Base-by-base conservation (phyloP, 2,888 invertebrate genomes). In the Mesorhabditis sp. region DNA sequence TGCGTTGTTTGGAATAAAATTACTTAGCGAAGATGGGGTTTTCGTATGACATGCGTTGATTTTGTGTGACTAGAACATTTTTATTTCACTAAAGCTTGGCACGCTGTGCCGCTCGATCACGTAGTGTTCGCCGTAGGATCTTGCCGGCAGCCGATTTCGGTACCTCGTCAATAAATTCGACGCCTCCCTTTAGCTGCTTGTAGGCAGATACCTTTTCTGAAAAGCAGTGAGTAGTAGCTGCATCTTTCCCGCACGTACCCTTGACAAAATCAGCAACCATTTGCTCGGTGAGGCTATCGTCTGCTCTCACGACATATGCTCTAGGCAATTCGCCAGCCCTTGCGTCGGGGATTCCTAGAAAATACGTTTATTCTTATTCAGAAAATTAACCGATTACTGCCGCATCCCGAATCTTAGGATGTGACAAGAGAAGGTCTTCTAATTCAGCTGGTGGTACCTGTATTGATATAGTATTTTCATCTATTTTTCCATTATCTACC, bases 401-500 rank as follows among this genome's bases (percentile, higher is more conserved):
- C 41, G 90, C 91, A 84, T 94, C 93, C 69, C 90, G 89, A 67
- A 94, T 90, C 68, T 89, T 89, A 0, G 90, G 88, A 87, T 92
- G 90, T 58, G 90, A 90, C 67, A 93, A 87, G 61, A 94, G 86
- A 66, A 94, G 82, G 15, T 91, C 91, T 87, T 95, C 94, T 61
- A 95, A 87, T 87, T 94, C 94, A 0, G 93, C 93, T 4, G 94
- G 94, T 0, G 93, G 90, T 5, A 94, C 93, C 77, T 81, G 65
- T n/a, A 65, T n/a, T 10, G 4, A 42, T 10, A 63, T 65, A 67
- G n/a, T 28, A n/a, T 2, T n/a, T n/a, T 67, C 13, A 13, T 3
- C 50, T 61, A 61, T n/a, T 61, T n/a, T 58, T n/a, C 67, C 13
- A 45, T 45, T 10, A 13, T 0, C 28, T 67, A 82, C 82, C 75